These are phyloP conservation scores for Hemitrygon akajei DNA, from an alignment of 2,797 vertebrate species.

Conservation along the genomic window DNA sequence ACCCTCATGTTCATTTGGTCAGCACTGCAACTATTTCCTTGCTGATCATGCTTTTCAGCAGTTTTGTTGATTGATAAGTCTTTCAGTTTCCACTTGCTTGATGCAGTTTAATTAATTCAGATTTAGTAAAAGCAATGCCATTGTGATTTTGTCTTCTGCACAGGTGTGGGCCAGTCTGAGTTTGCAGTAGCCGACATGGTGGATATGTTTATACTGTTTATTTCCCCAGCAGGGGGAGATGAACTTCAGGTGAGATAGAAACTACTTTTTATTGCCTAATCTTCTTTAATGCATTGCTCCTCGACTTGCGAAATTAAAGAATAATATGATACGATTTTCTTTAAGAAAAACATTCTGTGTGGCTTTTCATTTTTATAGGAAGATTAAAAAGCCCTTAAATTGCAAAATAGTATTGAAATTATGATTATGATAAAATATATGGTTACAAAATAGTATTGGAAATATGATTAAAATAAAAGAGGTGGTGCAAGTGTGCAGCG, in stretches of 20 bases:
- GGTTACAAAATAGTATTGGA: not conserved
- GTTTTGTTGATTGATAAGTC: too few relatives aligned
- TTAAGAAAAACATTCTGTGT: not conserved
- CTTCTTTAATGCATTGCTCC: conserved; percentile 17
- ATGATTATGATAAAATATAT: too few relatives aligned
- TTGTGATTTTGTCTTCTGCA: conserved; percentile 40
- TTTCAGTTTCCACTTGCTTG: too few relatives aligned
- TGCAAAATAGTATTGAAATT: not conserved
- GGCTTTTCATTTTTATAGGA: not conserved
- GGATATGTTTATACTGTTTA: conserved; percentile 91
- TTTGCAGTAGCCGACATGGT: conserved; percentile 98
- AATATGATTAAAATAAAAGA: too few relatives aligned
- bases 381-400: not conserved
- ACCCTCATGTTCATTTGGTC: not conserved
- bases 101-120: not conserved
- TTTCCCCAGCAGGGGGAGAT: conserved; percentile 95
- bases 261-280: not conserved
- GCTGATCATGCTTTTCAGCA: not conserved
- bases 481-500: too few relatives aligned
- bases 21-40: not conserved
- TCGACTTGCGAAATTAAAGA: not conserved
- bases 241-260: conserved; percentile 79
- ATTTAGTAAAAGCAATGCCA: not conserved
- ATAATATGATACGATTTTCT: not conserved
- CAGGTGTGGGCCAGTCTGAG: conserved; percentile 93